phyloP scores from a whole-genome alignment of 1,140 invertebrate species.

The Cyphomyrmex costatus region DNA sequence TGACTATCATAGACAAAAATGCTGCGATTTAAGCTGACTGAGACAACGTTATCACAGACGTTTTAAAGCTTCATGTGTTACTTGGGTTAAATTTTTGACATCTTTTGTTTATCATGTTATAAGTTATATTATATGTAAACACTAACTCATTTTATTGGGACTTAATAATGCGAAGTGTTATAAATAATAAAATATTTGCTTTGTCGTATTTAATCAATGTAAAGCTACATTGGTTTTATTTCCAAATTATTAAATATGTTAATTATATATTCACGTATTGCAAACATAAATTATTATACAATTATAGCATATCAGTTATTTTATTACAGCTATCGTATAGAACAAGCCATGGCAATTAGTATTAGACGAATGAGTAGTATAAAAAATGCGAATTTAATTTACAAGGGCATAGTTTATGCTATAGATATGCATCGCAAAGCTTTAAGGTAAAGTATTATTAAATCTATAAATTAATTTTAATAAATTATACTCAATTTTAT shows the following conservation, averaged over 20 bases:
- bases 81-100: no score
- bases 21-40: no score
- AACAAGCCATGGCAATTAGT: background rate
- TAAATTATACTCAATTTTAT: background rate
- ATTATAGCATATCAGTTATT: background rate
- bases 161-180: no score
- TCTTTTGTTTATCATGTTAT: no score
- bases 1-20: no score
- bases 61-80: no score
- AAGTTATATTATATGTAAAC: no score
- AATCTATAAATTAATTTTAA: background rate
- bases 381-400: background rate
- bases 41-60: no score
- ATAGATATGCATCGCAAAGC: conserved; percentile 45
- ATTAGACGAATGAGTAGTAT: background rate
- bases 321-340: conserved; percentile 45
- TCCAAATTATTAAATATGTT: background rate
- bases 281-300: background rate
- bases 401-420: conserved; percentile 4
- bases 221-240: background rate
- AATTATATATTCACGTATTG: background rate
- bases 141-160: no score
- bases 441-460: conserved; percentile 10
- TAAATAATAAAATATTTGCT: background rate
- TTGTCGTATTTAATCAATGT: background rate